Base-by-base conservation (phyloP, 2,113 vertebrate genomes). In the Engystomops pustulosus region DNA sequence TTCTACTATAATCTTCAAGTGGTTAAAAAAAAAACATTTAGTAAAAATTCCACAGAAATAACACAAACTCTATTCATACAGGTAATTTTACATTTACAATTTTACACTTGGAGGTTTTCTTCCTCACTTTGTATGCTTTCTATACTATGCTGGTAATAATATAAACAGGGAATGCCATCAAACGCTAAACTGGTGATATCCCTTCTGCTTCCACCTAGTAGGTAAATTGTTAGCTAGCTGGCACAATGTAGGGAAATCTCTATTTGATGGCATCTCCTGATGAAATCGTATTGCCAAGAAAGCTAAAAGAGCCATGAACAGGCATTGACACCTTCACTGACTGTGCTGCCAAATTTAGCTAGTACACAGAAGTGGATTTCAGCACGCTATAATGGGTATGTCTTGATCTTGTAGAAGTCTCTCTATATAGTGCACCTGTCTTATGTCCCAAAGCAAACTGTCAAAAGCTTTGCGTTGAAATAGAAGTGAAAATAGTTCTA, bases 261-360 rank as follows among this genome's bases (percentile, higher is more conserved):
- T 65, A 65, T 65, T 62, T 32, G 60, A 65, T 65, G 30, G 60
- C 27, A 30, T 12, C 30, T 65, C 60, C 27, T 65, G 60, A 65
- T 65, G 27, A 65, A 32, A 1, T 6, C 4, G 58, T 27, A 30
- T 62, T 62, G 58, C 58, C 58, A 62, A 62, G 58, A 62, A 30
- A 62, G 58, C 25, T 62, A 62, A 62, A 62, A 62, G 58, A 62
- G 15, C 30, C 60, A 62, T 4, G 4, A 30, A 17, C 27, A 65
- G 60, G 27, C 27, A 32, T 65, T 65, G 27, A 65, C 60, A 65
- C 60, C 60, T 65, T 65, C 30, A 32, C 60, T 65, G 60, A 65
- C 27, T 65, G 60, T 17, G 15, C 60, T 65, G 60, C 60, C 60
- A 65, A 32, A 65, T 34, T 15, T 32, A 32, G 12, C 27, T 34